These are phyloP conservation scores for Sialis lutaria DNA, from an alignment of 2,888 invertebrate species.

Conservation along the genomic window DNA sequence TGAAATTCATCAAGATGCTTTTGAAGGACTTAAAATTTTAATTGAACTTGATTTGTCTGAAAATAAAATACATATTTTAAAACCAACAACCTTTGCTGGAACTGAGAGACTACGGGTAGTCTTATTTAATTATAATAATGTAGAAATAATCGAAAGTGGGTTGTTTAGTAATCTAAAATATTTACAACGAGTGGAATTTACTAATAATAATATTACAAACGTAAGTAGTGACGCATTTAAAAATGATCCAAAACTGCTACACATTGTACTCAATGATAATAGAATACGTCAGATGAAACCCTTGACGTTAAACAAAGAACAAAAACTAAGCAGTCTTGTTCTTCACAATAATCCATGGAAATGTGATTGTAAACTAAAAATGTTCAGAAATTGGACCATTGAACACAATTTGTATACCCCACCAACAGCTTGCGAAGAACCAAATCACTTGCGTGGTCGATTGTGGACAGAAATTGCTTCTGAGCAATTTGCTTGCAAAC, in stretches of 20 bases:
- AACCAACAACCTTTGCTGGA: conserved; percentile 52
- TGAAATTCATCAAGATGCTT: conserved; percentile 55
- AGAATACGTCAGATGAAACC: conserved; percentile 44
- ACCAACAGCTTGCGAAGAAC: conserved; percentile 56
- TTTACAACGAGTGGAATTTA: conserved; percentile 59
- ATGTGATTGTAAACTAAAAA: conserved; percentile 70
- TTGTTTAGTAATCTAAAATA: conserved; percentile 58
- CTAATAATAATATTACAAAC: conserved; percentile 51
- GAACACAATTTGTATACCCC: conserved; percentile 55
- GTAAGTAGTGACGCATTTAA: conserved; percentile 56
- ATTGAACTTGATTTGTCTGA: conserved; percentile 69
- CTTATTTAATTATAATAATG: conserved; percentile 54
- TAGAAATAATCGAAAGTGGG: conserved; percentile 52
- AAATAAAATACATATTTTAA: conserved; percentile 47
- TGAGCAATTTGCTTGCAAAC: conserved; percentile 68
- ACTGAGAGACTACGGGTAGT: conserved; percentile 54
- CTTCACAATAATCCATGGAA: conserved; percentile 74
- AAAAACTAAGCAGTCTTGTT: conserved; percentile 52
- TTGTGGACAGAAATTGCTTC: conserved; percentile 54
- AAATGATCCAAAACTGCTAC: conserved; percentile 46
- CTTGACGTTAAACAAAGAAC: conserved; percentile 13
- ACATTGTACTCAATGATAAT: conserved; percentile 56
- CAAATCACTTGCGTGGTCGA: conserved; percentile 44
- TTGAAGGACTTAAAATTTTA: conserved; percentile 56
- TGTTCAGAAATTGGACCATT: conserved; percentile 60